Evolutionary conservation across 1,140 invertebrate genomes (phyloP).

Genomic region (Caenorhabditis brenneri): DNA sequence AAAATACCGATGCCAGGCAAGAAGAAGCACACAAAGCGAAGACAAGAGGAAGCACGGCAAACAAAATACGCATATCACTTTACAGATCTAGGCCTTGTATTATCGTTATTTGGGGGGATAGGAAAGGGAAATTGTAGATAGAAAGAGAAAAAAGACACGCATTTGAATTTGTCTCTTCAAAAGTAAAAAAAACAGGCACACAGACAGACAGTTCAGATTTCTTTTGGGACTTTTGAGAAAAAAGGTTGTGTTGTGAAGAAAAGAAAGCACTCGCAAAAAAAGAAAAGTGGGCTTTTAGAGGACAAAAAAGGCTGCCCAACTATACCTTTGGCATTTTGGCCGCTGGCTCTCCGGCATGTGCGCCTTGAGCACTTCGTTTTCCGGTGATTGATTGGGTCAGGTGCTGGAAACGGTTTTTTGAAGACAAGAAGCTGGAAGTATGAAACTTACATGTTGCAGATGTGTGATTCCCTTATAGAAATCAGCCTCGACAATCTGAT

Average conservation of each 20-base stretch:
- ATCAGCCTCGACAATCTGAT: background rate
- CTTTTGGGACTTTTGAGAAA: no score
- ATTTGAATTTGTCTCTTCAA: background rate
- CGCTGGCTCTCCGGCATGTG: background rate
- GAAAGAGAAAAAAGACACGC: background rate
- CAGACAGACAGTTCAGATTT: background rate
- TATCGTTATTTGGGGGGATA: background rate
- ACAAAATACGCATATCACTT: background rate
- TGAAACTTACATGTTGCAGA: constrained; percentile 16
- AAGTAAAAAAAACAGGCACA: background rate
- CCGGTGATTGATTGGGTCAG: background rate
- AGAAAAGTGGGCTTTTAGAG: background rate
- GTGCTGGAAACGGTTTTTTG: background rate
- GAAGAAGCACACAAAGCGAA: no score
- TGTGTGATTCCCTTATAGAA: constrained; percentile 27
- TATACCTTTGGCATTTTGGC: constrained; percentile 22
- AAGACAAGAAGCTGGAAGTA: background rate
- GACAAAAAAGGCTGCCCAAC: background rate
- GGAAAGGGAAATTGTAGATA: background rate
- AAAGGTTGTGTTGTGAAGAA: no score
- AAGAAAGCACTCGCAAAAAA: background rate
- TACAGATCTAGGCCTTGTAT: no score
- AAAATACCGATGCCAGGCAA: no score
- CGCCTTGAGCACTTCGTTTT: background rate
- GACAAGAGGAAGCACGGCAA: background rate